Evolutionary conservation across 2,113 vertebrate genomes (phyloP).

Genomic region (Zosterops hypoxanthus): DNA sequence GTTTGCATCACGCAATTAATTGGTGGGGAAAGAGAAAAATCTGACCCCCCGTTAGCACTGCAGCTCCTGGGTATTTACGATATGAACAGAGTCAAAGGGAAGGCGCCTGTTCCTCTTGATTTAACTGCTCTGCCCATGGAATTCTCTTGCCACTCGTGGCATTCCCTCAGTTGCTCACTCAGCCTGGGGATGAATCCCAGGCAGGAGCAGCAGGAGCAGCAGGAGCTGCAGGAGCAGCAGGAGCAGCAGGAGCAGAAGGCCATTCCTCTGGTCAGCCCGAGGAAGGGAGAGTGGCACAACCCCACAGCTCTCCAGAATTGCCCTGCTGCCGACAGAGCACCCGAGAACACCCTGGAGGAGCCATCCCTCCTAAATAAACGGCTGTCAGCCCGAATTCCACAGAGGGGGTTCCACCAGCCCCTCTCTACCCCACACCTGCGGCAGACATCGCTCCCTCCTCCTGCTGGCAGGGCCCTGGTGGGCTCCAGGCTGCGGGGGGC

Average conservation of each 20-base stretch:
- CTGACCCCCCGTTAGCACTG: background rate
- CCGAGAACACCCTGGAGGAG: background rate
- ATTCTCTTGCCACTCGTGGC: background rate
- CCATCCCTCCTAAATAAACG: background rate
- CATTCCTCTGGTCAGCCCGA: background rate
- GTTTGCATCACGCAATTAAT: background rate
- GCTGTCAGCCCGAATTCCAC: background rate
- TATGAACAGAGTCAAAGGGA: background rate
- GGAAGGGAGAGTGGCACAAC: background rate
- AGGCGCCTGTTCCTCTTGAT: background rate
- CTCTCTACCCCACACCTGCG: background rate
- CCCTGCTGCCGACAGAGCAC: background rate
- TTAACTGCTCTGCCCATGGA: background rate
- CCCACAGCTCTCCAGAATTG: background rate
- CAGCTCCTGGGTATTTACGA: background rate
- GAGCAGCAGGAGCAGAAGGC: background rate
- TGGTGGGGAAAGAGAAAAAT: background rate
- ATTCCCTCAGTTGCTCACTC: background rate
- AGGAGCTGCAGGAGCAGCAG: too few relatives aligned
- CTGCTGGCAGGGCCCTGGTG: background rate
- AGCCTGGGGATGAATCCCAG: background rate
- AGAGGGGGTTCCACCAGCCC: background rate
- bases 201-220: background rate
- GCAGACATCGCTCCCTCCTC: rapidly evolving
- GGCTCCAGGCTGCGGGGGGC: background rate